Evolutionary conservation across 2,113 vertebrate species (phyloP), one percentile per base, ranked within the genome.

Genomic region (Ophthalmolycus amberensis): DNA sequence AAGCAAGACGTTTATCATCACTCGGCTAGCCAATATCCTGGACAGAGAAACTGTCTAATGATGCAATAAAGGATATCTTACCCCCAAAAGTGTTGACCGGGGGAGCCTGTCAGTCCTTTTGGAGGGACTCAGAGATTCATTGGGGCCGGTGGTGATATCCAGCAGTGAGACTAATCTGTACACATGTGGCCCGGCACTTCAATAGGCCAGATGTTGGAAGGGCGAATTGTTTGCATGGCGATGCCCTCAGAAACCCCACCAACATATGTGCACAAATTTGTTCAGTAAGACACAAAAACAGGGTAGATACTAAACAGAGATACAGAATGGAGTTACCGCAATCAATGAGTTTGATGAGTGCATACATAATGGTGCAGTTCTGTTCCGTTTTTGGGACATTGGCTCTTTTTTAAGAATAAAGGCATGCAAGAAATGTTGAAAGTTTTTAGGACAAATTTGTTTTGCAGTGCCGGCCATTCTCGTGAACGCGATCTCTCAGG

Each of bases 81-180:
- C 63, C 79, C 60, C 81, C 71, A 66, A 15, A 70, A n/a, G 16
- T 84, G 77, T 70, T 90, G 70, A 82, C 72, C 59, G 4, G 56
- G 56, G 59, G 48, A 70, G 25, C 69, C 75, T 80, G 86, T 89
- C 81, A 68, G n/a, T 85, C 73, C 70, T 38, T 79, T 83, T 63
- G 48, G 60, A 75, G 40, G 52, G 37, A 74, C 62, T 52, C 6
- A 7, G 46, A 71, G 86, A 88, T 86, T 87, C 71, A 83, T 75
- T 65, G 86, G 38, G 85, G 79, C 52, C 6, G 58, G 48, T 67
- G 77, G 15, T 79, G 54, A 70, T 87, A 82, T 88, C 88, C 86
- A 87, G 74, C 80, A 71, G 90, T 91, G 91, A 93, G 90, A 94
- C 93, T 92, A 94, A 95, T 94, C 76, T 83, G 59, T 81, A 72